A percentile compares a stretch with the other conserved stretches of the same genome.
These are phyloP conservation scores for Uromys caudimaculatus DNA, from an alignment of 2,797 vertebrate genomes.

Conservation along the genomic window DNA sequence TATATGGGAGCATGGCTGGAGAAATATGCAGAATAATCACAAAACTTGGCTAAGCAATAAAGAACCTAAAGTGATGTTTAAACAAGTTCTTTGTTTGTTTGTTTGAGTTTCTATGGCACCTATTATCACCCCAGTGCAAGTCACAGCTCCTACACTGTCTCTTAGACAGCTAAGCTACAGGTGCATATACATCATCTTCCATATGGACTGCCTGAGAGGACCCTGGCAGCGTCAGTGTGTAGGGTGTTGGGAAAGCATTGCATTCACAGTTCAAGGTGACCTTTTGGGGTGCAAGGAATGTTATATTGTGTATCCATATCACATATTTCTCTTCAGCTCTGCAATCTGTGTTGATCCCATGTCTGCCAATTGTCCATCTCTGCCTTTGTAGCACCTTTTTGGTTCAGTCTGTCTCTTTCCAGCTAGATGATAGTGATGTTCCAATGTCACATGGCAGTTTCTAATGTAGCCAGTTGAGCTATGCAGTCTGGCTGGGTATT, in stretches of 20 bases:
- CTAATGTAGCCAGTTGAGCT: neutral
- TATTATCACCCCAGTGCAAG: too few species aligned
- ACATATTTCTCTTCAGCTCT: neutral
- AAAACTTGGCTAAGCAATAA: neutral
- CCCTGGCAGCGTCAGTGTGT: neutral
- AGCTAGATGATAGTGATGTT: neutral
- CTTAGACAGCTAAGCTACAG: neutral
- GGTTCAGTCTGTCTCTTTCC: neutral
- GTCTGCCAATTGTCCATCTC: neutral
- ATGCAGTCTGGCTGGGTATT: neutral
- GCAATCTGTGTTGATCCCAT: too few species aligned
- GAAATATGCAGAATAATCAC: neutral
- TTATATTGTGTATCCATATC: neutral
- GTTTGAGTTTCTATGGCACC: neutral
- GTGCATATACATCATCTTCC: too few species aligned
- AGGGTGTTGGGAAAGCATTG: neutral
- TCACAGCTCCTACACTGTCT: neutral
- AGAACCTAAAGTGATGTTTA: neutral
- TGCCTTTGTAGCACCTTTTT: neutral
- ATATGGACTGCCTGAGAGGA: neutral
- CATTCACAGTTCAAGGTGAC: neutral
- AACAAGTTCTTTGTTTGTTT: neutral
- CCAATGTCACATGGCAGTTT: neutral
- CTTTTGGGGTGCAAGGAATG: neutral
- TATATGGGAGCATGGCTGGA: neutral